These are phyloP conservation scores for Helicoverpa zea DNA, from an alignment of 1,140 invertebrate genomes.

Conservation along the genomic window DNA sequence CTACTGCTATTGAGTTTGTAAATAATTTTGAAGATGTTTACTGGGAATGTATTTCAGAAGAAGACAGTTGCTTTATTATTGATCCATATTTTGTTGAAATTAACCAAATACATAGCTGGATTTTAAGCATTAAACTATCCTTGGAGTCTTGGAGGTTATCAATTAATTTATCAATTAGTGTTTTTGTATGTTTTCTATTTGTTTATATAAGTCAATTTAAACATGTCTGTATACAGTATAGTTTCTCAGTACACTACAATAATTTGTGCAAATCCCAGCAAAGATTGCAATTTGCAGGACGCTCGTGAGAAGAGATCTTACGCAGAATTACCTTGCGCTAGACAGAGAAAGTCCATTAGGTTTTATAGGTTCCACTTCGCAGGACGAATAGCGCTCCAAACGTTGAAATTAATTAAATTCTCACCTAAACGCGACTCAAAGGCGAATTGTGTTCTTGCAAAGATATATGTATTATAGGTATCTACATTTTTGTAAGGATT, in stretches of 20 bases:
- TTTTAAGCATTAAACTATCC: no score
- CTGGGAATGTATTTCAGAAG: no score
- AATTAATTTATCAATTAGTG: no score
- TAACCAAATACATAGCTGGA: no score
- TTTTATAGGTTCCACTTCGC: slow-evolving; percentile 78
- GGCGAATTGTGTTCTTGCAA: slow-evolving; percentile 46
- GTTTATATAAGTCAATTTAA: neutral
- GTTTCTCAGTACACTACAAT: slow-evolving; percentile 54
- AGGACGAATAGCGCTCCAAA: slow-evolving; percentile 74
- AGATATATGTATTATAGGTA: slow-evolving; percentile 27
- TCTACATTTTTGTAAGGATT: neutral
- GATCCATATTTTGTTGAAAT: no score
- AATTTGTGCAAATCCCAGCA: slow-evolving; percentile 69
- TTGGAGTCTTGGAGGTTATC: no score
- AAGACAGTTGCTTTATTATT: no score
- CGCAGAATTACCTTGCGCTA: slow-evolving; percentile 76
- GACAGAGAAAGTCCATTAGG: slow-evolving; percentile 85
- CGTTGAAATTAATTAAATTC: slow-evolving; percentile 83
- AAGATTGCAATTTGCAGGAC: slow-evolving; percentile 67
- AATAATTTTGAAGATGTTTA: no score
- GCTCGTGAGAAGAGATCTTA: slow-evolving; percentile 58
- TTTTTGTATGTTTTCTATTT: neutral
- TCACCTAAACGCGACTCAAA: slow-evolving; percentile 66
- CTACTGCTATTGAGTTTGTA: neutral
- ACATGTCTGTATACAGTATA: neutral